Base-by-base conservation (phyloP, 2,888 invertebrate species). In the Rhaphigaster nebulosa region DNA sequence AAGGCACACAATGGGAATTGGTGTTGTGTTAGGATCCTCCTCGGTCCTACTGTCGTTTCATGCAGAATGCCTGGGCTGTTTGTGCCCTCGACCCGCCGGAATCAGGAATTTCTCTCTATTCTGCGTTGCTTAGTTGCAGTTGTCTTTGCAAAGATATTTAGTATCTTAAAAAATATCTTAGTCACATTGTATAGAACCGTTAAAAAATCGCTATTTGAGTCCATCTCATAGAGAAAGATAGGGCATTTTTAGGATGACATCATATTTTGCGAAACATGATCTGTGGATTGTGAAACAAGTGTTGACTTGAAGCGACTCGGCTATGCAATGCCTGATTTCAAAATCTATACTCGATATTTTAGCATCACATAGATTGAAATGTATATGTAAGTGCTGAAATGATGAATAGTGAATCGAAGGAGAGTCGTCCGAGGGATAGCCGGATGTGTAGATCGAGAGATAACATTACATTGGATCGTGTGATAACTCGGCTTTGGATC, bases 1-100 rank as follows among this genome's bases (percentile, higher is more conserved):
- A 45, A 84, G 45, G 45, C 41, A 45, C 45, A 84, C 84, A 84
- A 84, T 84, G 84, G 70, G 70, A 76, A 76, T 76, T 34, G 70
- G 70, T 76, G 70, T 76, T 76, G 70, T 76, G 70, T 76, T 76
- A 76, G 70, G 70, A 76, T 38, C 70, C 70, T 76, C 38, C 70
- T 38, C 34, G 70, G 70, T 76, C 70, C 70, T 38, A 76, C 70
- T 76, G 70, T 76, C 70, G 70, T 76, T 76, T 76, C 70, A 76
- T 76, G 70, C 70, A 76, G 70, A 76, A 76, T 76, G 70, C 70
- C 70, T 38, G 8, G 70, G 34, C 70, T 76, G 70, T 20, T 76
- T 76, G 65, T 65, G 29, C 29, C 29, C 65, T 65, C 65, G 65
- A 29, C 29, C 65, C 10, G 10, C 23, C 70, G 70, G 23, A 38